phyloP scores from a whole-genome alignment of 2,888 invertebrate genomes.

The Anthophora plumipes region DNA sequence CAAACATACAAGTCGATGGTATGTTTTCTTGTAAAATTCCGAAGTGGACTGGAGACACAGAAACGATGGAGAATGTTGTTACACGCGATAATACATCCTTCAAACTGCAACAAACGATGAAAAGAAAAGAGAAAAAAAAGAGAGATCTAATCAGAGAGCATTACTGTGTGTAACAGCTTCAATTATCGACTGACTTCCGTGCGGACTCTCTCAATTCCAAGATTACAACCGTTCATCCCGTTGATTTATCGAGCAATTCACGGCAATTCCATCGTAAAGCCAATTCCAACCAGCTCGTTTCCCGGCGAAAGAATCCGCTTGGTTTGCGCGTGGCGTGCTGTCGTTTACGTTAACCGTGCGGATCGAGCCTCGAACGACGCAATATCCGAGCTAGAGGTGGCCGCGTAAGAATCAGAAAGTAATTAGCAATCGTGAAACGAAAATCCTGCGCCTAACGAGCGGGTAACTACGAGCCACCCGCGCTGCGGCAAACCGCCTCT shows the following conservation, averaged over 20 bases:
- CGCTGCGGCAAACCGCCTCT: slow-evolving; percentile 30
- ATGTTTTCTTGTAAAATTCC: too few species aligned
- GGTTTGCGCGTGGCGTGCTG: not conserved
- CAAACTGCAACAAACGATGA: too few species aligned
- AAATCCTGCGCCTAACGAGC: slow-evolving; percentile 65
- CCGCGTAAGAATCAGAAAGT: slow-evolving; percentile 66
- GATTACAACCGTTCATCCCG: not conserved
- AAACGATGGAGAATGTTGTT: too few species aligned
- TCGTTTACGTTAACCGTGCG: slow-evolving; percentile 2
- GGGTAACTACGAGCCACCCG: slow-evolving; percentile 31
- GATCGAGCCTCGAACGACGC: slow-evolving; percentile 35
- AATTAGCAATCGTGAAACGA: slow-evolving; percentile 65
- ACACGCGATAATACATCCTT: too few species aligned
- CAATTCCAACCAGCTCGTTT: not conserved
- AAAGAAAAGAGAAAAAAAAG: too few species aligned
- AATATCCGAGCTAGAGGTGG: slow-evolving; percentile 5
- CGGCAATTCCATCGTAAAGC: not conserved
- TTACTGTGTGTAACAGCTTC: too few species aligned
- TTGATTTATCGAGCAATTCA: not conserved
- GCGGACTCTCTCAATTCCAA: not conserved
- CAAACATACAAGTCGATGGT: too few species aligned
- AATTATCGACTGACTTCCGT: too few species aligned
- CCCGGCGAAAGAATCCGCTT: not conserved
- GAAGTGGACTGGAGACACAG: too few species aligned
- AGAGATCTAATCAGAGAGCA: too few species aligned